These are phyloP conservation scores for Paracanthobrama guichenoti DNA, from an alignment of 2,113 vertebrate genomes.

Conservation along the genomic window DNA sequence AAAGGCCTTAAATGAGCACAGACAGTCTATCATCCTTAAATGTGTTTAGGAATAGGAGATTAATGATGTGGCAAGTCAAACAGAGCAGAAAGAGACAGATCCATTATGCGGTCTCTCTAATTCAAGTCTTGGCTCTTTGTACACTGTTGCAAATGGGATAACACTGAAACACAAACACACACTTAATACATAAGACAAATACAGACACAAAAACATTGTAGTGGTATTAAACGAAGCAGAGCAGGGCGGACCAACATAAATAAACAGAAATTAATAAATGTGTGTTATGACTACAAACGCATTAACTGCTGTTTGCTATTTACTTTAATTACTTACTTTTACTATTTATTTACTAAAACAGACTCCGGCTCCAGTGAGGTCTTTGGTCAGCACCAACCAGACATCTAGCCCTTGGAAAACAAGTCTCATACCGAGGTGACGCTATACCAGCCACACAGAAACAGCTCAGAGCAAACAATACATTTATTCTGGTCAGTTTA, in stretches of 20 bases:
- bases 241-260: not conserved
- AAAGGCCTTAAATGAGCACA: not conserved
- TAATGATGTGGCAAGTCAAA: constrained; percentile 25
- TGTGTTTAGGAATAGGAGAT: constrained; percentile 11
- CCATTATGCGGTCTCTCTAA: constrained; percentile 11
- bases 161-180: constrained; percentile 7
- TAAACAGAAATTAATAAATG: constrained; percentile 8
- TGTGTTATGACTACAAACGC: constrained; percentile 7
- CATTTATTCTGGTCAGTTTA: constrained; percentile 9
- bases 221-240: not conserved
- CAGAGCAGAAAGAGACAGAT: not conserved
- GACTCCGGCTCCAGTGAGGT: constrained; percentile 19
- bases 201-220: constrained; percentile 29
- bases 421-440: not conserved
- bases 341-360: too few relatives aligned
- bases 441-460: constrained; percentile 1
- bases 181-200: constrained; percentile 8
- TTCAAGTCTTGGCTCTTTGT: not conserved
- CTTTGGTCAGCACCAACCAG: constrained; percentile 14
- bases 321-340: too few relatives aligned
- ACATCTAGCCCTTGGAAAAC: constrained; percentile 8
- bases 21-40: constrained; percentile 5
- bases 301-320: not conserved
- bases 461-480: constrained; percentile 1
- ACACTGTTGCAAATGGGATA: constrained; percentile 28